Evolutionary conservation across 2,888 invertebrate species (phyloP).

Genomic region (Caenorhabditis doughertyi): DNA sequence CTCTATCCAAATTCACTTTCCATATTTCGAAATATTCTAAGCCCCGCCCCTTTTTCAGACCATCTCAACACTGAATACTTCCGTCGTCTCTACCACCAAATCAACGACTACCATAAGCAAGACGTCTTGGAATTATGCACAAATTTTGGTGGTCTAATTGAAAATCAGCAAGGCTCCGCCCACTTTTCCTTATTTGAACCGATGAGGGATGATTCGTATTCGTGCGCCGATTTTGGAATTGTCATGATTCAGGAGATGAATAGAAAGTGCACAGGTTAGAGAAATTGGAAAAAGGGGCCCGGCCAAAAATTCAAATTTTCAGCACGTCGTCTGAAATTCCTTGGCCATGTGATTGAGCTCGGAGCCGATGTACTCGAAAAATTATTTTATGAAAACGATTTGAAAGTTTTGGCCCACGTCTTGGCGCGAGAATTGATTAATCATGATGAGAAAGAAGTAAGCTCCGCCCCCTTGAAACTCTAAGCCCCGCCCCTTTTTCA

Average conservation of each 20-base stretch:
- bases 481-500: slow-evolving; percentile 4
- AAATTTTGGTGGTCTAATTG: slow-evolving; percentile 28
- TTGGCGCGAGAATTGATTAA: slow-evolving; percentile 64
- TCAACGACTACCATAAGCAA: slow-evolving; percentile 31
- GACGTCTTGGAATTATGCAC: slow-evolving; percentile 45
- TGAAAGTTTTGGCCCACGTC: slow-evolving; percentile 64
- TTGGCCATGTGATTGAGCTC: slow-evolving; percentile 38
- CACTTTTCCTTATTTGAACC: slow-evolving; percentile 33
- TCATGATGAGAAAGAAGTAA: slow-evolving; percentile 54
- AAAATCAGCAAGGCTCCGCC: slow-evolving; percentile 18
- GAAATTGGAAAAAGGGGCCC: background rate
- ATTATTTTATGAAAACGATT: slow-evolving; percentile 72
- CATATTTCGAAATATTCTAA: background rate
- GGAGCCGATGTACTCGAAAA: slow-evolving; percentile 37
- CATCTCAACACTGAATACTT: slow-evolving; percentile 58
- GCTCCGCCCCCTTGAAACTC: background rate
- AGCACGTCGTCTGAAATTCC: slow-evolving; percentile 42
- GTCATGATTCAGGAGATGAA: slow-evolving; percentile 59
- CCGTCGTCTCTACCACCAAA: slow-evolving; percentile 34
- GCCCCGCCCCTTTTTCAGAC: slow-evolving; percentile 46
- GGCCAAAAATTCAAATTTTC: slow-evolving; percentile 18
- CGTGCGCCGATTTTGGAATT: slow-evolving; percentile 50
- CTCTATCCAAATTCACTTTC: background rate
- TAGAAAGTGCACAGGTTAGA: slow-evolving; percentile 59
- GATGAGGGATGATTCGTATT: slow-evolving; percentile 43